These are phyloP conservation scores for Lagorchestes hirsutus DNA, from an alignment of 2,797 vertebrate species.

Conservation along the genomic window DNA sequence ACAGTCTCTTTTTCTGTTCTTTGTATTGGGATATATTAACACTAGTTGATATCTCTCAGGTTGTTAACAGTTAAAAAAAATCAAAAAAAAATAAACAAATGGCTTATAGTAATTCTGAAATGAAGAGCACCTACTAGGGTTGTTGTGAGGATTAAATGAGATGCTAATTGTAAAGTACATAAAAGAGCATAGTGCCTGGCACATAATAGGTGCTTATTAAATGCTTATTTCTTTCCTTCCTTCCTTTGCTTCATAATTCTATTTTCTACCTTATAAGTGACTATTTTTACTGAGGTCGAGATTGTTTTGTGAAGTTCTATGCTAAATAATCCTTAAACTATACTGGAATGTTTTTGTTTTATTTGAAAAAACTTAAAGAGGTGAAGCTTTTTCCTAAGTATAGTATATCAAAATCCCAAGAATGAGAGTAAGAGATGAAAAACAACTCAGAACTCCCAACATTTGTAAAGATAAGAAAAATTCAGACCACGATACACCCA, in stretches of 20 bases:
- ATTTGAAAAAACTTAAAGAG: neutral
- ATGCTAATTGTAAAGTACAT: constrained; percentile 49
- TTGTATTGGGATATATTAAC: neutral
- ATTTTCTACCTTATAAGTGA: neutral
- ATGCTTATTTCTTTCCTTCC: neutral
- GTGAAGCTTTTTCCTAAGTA: neutral
- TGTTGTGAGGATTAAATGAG: neutral
- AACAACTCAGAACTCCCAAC: neutral
- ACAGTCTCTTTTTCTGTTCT: neutral
- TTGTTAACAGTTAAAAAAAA: neutral
- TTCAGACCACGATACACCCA: neutral
- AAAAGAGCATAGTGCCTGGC: constrained; percentile 40
- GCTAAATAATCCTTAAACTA: constrained; percentile 48
- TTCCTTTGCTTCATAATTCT: neutral
- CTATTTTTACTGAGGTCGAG: constrained; percentile 38
- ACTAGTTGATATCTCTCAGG: neutral
- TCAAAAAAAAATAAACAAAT: constrained; percentile 47
- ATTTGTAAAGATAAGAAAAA: neutral
- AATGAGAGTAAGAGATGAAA: neutral
- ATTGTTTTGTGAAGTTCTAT: neutral
- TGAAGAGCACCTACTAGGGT: constrained; percentile 57
- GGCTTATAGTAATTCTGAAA: constrained; percentile 67
- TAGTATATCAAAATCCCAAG: neutral
- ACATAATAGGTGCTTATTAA: constrained; percentile 34
- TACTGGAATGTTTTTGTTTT: constrained; percentile 15